Percentiles rank a stretch among this genome's conserved stretches.
These are phyloP conservation scores for Vicugna pacos DNA, from an alignment of 2,113 vertebrate species.

Conservation along the genomic window DNA sequence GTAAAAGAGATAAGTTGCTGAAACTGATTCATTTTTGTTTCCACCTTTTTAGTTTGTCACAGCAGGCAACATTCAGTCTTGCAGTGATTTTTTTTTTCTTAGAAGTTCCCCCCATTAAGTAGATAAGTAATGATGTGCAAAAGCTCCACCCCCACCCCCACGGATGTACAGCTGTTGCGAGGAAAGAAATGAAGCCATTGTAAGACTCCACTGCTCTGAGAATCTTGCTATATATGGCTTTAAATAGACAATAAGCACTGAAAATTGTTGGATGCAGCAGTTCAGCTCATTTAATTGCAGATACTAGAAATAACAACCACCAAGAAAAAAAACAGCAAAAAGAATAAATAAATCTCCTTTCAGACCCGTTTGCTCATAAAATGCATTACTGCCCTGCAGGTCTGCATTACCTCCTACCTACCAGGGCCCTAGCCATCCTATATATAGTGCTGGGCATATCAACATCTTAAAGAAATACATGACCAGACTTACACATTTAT, in stretches of 20 bases:
- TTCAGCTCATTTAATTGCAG: slow-evolving; percentile 55
- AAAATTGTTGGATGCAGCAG: slow-evolving; percentile 57
- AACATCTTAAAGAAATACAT: not conserved
- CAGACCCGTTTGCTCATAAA: not conserved
- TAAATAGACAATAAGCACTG: slow-evolving; percentile 51
- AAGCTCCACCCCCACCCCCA: not conserved
- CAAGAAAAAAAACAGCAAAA: slow-evolving; percentile 1
- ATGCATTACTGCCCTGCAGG: not conserved
- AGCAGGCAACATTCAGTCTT: slow-evolving; percentile 29
- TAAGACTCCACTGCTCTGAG: slow-evolving; percentile 47
- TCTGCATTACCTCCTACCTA: not conserved
- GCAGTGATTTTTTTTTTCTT: slow-evolving; percentile 14
- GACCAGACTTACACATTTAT: not conserved
- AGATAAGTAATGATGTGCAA: slow-evolving; percentile 54
- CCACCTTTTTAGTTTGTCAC: not conserved
- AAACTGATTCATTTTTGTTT: slow-evolving; percentile 29
- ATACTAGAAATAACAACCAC: slow-evolving; percentile 61
- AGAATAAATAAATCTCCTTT: not conserved
- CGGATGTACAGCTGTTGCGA: not conserved
- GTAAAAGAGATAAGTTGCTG: not conserved
- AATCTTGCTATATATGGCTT: slow-evolving; percentile 60
- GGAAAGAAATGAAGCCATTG: not conserved
- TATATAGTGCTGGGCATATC: no score
- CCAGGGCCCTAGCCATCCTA: not conserved
- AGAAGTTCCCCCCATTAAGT: not conserved